Conservation (phyloP, 2,113 vertebrate species). For the Brachionichthys hirsutus region DNA sequence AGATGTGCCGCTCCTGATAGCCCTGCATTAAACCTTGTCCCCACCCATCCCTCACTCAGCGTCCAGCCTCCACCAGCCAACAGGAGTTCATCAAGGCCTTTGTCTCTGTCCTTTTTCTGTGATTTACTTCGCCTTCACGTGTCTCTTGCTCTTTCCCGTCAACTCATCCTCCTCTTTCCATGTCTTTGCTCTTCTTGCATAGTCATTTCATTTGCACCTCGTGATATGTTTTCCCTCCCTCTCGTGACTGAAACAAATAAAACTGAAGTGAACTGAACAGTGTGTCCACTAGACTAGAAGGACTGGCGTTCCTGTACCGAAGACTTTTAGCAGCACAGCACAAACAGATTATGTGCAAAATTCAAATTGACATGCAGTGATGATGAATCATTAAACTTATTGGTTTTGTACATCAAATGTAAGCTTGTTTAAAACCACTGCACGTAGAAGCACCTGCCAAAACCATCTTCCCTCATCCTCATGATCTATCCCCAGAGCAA, state of each 20-base stretch:
- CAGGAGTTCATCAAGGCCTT: slow-evolving; percentile 75
- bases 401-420: neutral
- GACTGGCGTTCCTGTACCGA: too few species aligned
- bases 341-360: too few species aligned
- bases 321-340: too few species aligned
- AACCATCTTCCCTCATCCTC: neutral
- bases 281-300: too few species aligned
- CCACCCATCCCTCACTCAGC: slow-evolving; percentile 31
- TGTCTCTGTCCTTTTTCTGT: slow-evolving; percentile 47
- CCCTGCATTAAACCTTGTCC: slow-evolving; percentile 40
- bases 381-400: too few species aligned
- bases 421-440: neutral
- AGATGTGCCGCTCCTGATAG: slow-evolving; percentile 84
- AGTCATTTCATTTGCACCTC: slow-evolving; percentile 14
- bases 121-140: slow-evolving; percentile 43
- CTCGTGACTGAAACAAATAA: neutral
- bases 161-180: slow-evolving; percentile 6
- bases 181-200: slow-evolving; percentile 4
- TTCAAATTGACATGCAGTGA: too few species aligned
- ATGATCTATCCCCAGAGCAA: slow-evolving; percentile 35
- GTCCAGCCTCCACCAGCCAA: slow-evolving; percentile 72
- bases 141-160: slow-evolving; percentile 45
- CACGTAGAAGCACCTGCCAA: slow-evolving; percentile 2
- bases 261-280: too few species aligned
- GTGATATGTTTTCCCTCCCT: slow-evolving; percentile 13